Base-by-base conservation (phyloP, 1,140 invertebrate species). In the Holcopasites calliopsidis region DNA sequence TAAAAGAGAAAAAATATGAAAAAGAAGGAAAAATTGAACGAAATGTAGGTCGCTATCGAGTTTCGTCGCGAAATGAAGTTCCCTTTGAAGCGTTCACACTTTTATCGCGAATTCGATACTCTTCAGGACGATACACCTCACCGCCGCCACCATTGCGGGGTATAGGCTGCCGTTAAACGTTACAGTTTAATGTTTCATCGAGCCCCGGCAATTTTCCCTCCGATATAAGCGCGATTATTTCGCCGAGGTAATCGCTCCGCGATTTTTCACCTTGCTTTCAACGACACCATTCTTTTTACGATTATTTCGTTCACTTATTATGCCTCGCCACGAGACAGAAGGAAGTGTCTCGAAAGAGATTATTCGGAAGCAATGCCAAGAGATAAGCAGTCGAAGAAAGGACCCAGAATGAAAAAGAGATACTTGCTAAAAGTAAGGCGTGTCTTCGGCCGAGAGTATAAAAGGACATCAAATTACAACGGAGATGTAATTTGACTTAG, bases 51-150 rank as follows among this genome's bases (percentile, higher is more conserved):
- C 50, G 26, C 13, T 13, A 42, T 42, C 40, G 31, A 35, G 49
- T 42, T 72, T 42, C 60, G 5, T 26, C 2, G 5, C 38, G 49
- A 42, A 54, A 31, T 73, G 42, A 50, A 57, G 52, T 55, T 38
- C 49, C 23, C 71, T 73, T 73, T 73, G 71, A 65, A 65, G 49
- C 23, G 38, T 55, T 54, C 58, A 38, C 60, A 40, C 60, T 54
- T 73, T 62, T 52, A 52, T 54, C 58, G 35, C 18, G 35, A 64
- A 52, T 40, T 52, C 33, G 71, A 54, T 40, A 40, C 38, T 26
- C 18, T 21, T 8, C n/a, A n/a, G n/a, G n/a, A 21, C 38, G 35
- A 54, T 18, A 35, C 10, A 11, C 28, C 33, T 47, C 16, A 47
- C 6, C 38, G 38, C 44, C n/a, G 8, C n/a, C 44, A 5, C n/a